Conservation (phyloP, 2,888 invertebrate species). For the Drosophila parthenogenetica region DNA sequence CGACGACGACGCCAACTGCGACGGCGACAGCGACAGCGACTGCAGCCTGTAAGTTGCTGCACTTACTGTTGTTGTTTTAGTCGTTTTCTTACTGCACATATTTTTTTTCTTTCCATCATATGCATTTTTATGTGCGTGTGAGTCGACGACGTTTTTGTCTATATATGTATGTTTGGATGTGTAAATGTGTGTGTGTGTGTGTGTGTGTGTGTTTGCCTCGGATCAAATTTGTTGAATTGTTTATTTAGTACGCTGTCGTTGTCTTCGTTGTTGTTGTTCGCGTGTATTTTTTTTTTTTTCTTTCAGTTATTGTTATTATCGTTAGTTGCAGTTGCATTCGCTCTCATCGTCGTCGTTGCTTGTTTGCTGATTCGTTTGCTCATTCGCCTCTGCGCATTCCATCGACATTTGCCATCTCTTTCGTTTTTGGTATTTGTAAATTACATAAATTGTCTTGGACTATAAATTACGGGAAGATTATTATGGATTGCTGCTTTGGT, state of each 20-base stretch:
- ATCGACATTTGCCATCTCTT: constrained; percentile 60
- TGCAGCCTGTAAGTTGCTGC: constrained; percentile 40
- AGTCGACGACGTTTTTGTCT: constrained; percentile 47
- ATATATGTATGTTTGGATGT: constrained; percentile 18
- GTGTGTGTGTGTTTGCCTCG: constrained; percentile 68
- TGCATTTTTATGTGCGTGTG: constrained; percentile 76
- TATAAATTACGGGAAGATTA: constrained; percentile 79
- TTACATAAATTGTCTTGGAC: constrained; percentile 79
- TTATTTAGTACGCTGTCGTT: constrained; percentile 76
- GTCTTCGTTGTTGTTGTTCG: constrained; percentile 41
- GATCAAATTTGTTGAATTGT: constrained; percentile 82
- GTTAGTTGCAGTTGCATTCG: constrained; percentile 79
- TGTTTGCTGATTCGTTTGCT: constrained; percentile 37
- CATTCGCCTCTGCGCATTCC: constrained; percentile 40
- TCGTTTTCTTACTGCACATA: constrained; percentile 54
- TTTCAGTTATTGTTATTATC: constrained; percentile 78
- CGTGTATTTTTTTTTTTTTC: constrained; percentile 32
- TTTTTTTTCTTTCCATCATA: constrained; percentile 58
- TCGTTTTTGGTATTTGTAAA: constrained; percentile 78
- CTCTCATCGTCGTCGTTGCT: constrained; percentile 37
- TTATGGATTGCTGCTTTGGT: constrained; percentile 72
- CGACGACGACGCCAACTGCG: constrained; percentile 10
- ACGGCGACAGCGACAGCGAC: neutral
- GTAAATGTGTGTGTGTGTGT: constrained; percentile 53
- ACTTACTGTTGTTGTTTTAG: constrained; percentile 51